phyloP scores from a whole-genome alignment of 2,797 vertebrate genomes.

The Peromyscus melanophrys region DNA sequence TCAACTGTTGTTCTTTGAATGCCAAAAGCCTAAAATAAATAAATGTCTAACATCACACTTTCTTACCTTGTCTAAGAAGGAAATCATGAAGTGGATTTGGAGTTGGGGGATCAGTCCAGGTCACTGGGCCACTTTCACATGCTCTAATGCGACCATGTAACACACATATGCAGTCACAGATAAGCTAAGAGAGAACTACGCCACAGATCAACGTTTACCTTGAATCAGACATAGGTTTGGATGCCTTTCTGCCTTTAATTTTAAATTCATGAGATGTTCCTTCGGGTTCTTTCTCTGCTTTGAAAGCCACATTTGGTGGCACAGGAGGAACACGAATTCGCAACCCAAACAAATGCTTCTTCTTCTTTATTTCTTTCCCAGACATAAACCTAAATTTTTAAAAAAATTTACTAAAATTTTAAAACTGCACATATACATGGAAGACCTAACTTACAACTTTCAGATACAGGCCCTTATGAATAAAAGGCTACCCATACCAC shows the following conservation, averaged over 20 bases:
- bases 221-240: conserved; percentile 91
- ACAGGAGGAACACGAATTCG: conserved; percentile 97
- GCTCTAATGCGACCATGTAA: conserved; percentile 64
- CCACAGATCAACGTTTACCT: conserved; percentile 90
- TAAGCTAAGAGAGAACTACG: conserved; percentile 75
- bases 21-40: conserved; percentile 62
- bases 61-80: conserved; percentile 55
- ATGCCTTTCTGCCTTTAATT: conserved; percentile 97
- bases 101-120: not conserved
- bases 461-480: conserved; percentile 49
- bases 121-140: conserved; percentile 59
- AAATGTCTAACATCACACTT: conserved; percentile 34
- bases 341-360: conserved; percentile 98
- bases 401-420: conserved; percentile 80
- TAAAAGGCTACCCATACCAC: conserved; percentile 51
- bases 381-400: conserved; percentile 96
- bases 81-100: conserved; percentile 38
- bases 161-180: conserved; percentile 73
- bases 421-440: conserved; percentile 73
- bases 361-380: conserved; percentile 99
- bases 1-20: conserved; percentile 38
- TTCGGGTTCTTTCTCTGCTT: conserved; percentile 93
- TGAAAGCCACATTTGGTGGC: conserved; percentile 94
- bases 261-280: conserved; percentile 97
- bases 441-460: conserved; percentile 73